phyloP scores from a whole-genome alignment of 2,888 invertebrate genomes.

The Platycheirus rosarum region DNA sequence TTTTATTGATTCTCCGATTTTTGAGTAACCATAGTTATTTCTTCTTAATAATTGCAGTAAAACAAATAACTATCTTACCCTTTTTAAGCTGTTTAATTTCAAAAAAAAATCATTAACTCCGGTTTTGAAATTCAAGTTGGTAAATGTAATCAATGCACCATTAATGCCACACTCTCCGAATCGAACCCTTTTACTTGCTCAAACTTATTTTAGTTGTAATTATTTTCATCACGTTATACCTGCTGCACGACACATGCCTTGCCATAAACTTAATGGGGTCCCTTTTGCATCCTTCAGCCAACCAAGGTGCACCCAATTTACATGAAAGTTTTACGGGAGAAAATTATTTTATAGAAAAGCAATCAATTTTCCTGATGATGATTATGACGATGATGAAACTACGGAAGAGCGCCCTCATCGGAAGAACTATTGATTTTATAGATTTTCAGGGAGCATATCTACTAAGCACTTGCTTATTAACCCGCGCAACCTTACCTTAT shows the following conservation, averaged over 20 bases:
- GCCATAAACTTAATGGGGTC: slow-evolving; percentile 30
- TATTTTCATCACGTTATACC: slow-evolving; percentile 34
- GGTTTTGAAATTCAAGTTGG: no score
- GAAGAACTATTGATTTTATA: slow-evolving; percentile 51
- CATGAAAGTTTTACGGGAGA: slow-evolving; percentile 43
- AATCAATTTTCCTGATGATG: slow-evolving; percentile 53
- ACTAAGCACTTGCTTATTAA: slow-evolving; percentile 19
- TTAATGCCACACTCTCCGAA: neutral
- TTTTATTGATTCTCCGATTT: no score
- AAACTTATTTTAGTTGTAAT: slow-evolving; percentile 22
- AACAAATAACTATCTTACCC: no score
- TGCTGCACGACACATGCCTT: neutral
- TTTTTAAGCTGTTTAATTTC: no score
- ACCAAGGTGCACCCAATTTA: slow-evolving; percentile 47
- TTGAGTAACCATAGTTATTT: no score
- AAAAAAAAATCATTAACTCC: no score
- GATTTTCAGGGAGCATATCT: neutral
- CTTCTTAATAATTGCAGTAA: no score
- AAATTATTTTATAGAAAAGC: slow-evolving; percentile 60
- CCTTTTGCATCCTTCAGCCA: slow-evolving; percentile 1
- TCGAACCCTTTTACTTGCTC: no score
- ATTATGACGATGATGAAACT: slow-evolving; percentile 35
- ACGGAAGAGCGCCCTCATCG: neutral
- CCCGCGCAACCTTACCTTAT: slow-evolving; percentile 16
- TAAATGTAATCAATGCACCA: neutral